phyloP scores from a whole-genome alignment of 2,113 vertebrate species.

The Seriola quinqueradiata region DNA sequence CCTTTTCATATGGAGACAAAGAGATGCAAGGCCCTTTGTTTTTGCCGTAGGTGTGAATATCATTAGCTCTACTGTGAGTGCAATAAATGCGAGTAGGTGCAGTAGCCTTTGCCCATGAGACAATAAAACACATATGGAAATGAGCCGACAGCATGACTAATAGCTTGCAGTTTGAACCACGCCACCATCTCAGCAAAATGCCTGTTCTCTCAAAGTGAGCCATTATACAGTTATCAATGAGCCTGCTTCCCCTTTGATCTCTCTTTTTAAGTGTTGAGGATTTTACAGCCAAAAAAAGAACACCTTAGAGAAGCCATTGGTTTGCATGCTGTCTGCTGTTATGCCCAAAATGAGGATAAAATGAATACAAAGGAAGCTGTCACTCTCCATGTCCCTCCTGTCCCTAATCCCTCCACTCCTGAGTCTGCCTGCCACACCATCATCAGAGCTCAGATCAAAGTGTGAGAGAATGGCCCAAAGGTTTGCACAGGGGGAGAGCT shows the following conservation, averaged over 20 bases:
- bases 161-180: constrained; percentile 73
- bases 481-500: constrained; percentile 62
- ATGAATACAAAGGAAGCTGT: constrained; percentile 70
- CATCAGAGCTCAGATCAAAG: constrained; percentile 77
- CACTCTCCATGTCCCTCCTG: constrained; percentile 64
- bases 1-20: constrained; percentile 62
- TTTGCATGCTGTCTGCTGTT: constrained; percentile 49
- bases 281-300: constrained; percentile 55
- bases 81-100: constrained; percentile 57
- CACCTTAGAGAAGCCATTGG: constrained; percentile 56
- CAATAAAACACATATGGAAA: constrained; percentile 79
- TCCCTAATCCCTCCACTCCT: constrained; percentile 77
- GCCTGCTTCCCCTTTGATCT: constrained; percentile 72
- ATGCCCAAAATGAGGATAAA: constrained; percentile 67
- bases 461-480: constrained; percentile 65
- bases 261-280: constrained; percentile 57
- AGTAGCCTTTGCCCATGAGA: constrained; percentile 69
- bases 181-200: constrained; percentile 64
- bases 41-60: constrained; percentile 80
- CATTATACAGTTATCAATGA: constrained; percentile 79
- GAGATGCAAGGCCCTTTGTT: constrained; percentile 68
- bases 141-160: constrained; percentile 78
- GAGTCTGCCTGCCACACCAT: constrained; percentile 64
- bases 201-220: constrained; percentile 72
- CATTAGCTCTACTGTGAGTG: constrained; percentile 67